These are phyloP conservation scores for Drosophila anceps DNA, from an alignment of 2,888 invertebrate genomes.

Conservation along the genomic window DNA sequence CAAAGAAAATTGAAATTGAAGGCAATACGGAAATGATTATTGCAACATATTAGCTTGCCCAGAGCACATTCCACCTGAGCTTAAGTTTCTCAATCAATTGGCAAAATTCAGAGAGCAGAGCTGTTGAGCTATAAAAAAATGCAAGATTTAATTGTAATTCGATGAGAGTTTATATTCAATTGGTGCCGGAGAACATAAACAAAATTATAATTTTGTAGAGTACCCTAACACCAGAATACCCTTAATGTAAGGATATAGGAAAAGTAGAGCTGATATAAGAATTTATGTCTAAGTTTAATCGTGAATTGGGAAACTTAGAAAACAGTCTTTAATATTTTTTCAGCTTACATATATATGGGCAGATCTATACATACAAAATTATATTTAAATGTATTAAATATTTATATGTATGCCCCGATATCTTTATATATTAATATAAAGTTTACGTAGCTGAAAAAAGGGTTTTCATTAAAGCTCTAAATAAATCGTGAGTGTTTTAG, in stretches of 20 bases:
- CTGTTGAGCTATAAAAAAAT: not conserved
- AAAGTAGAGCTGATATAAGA: too few species aligned
- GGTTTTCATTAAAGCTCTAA: not conserved
- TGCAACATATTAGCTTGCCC: constrained; percentile 33
- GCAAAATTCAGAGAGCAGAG: not conserved
- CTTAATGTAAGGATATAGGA: too few species aligned
- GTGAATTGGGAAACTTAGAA: too few species aligned
- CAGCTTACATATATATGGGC: too few species aligned
- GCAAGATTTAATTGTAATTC: not conserved
- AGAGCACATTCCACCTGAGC: constrained; percentile 19
- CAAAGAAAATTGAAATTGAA: constrained; percentile 32
- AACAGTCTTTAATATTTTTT: too few species aligned
- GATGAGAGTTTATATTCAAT: not conserved
- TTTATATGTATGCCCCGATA: not conserved
- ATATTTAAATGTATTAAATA: too few species aligned
- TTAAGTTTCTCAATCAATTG: constrained; percentile 9
- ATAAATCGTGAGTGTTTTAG: not conserved
- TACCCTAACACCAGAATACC: too few species aligned
- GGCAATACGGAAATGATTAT: constrained; percentile 7
- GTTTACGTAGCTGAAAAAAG: not conserved
- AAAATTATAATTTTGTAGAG: not conserved
- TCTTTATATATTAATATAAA: not conserved
- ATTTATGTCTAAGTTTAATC: too few species aligned
- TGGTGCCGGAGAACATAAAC: not conserved
- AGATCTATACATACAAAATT: not conserved